phyloP scores from a whole-genome alignment of 35 echinoderm and acorn worm genomes.

The Strongylocentrotus purpuratus region DNA sequence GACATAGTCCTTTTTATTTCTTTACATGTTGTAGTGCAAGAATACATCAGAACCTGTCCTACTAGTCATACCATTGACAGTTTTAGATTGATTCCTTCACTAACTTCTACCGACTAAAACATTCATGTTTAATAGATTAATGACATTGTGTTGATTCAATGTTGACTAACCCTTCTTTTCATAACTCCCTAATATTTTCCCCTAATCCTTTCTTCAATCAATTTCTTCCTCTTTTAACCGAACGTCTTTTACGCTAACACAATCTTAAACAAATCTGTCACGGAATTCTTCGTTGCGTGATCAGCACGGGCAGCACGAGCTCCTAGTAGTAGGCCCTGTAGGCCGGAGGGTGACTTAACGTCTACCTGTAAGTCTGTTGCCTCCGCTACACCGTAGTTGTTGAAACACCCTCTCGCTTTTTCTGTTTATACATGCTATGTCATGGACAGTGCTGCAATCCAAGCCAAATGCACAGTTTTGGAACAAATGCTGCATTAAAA shows the following conservation, averaged over 20 bases:
- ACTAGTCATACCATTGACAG: neutral
- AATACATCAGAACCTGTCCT: neutral
- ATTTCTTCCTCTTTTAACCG: neutral
- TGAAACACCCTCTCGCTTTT: neutral
- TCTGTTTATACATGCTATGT: neutral
- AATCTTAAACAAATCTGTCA: conserved; percentile 18
- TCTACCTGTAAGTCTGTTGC: conserved; percentile 57
- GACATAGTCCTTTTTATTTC: neutral
- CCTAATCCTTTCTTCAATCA: neutral
- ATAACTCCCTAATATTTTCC: too few species aligned
- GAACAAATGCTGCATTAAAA: neutral
- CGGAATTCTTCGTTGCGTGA: conserved; percentile 4
- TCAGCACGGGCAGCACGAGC: neutral
- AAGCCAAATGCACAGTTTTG: conserved; percentile 4
- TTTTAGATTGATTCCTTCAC: neutral
- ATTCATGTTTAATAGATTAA: neutral
- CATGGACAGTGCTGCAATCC: neutral
- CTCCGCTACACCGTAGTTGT: neutral
- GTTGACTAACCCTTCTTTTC: neutral
- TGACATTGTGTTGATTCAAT: neutral
- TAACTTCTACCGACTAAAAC: neutral
- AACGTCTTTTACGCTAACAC: conserved; percentile 7
- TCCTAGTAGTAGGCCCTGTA: neutral
- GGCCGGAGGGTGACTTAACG: conserved; percentile 34
- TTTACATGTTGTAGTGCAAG: neutral